Conservation (phyloP, 2,113 vertebrate genomes). For the Labeo rohita region DNA sequence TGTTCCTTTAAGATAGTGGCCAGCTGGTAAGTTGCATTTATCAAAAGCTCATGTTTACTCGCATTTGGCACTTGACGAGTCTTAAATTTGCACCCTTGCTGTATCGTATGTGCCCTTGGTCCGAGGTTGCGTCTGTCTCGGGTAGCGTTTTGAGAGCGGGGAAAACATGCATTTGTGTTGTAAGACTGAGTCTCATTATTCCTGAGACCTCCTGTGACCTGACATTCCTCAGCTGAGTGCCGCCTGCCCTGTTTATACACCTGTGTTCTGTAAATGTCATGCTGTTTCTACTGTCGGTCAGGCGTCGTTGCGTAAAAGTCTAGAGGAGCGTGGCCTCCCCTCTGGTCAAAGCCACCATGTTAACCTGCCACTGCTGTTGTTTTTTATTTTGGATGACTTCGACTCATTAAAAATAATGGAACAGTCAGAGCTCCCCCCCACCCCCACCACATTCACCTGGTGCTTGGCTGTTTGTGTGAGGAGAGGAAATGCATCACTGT, state of each 20-base stretch:
- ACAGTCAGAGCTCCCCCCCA: slow-evolving; percentile 57
- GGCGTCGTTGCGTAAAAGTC: slow-evolving; percentile 51
- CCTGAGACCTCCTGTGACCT: slow-evolving; percentile 53
- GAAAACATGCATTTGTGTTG: slow-evolving; percentile 4
- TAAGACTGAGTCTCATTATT: slow-evolving; percentile 60
- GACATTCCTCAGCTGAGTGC: slow-evolving; percentile 50
- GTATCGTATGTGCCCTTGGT: slow-evolving; percentile 61
- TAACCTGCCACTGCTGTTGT: slow-evolving; percentile 58
- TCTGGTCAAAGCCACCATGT: slow-evolving; percentile 66
- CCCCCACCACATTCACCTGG: background rate
- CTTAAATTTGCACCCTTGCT: slow-evolving; percentile 35
- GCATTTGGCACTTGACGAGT: background rate
- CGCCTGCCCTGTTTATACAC: slow-evolving; percentile 59
- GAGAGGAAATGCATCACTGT: slow-evolving; percentile 13
- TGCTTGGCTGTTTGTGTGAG: slow-evolving; percentile 53
- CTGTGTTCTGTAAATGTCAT: slow-evolving; percentile 65
- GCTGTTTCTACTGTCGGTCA: slow-evolving; percentile 54
- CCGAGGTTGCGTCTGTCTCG: background rate
- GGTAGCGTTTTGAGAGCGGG: slow-evolving; percentile 1
- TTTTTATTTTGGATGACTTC: slow-evolving; percentile 57
- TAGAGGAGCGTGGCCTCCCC: slow-evolving; percentile 50
- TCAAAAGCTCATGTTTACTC: background rate
- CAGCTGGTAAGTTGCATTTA: background rate
- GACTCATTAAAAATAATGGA: slow-evolving; percentile 76
- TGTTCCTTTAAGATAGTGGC: background rate